Evolutionary conservation across 1,140 invertebrate species (phyloP).

Genomic region (Tetramorium alpestre): DNA sequence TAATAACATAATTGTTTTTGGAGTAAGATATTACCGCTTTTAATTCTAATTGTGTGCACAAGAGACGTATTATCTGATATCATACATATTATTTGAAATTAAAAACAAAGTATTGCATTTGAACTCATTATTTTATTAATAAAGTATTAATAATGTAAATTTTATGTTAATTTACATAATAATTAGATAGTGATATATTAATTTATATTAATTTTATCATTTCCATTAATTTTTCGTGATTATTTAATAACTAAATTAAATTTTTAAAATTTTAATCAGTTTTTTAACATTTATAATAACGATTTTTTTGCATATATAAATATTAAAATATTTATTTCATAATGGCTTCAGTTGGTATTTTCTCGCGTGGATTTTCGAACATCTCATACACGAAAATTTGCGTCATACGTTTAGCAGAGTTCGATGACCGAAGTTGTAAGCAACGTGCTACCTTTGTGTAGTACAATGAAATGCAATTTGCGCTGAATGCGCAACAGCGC

Average conservation of each 20-base stretch:
- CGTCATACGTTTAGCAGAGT: slow-evolving; percentile 65
- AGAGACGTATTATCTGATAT: background rate
- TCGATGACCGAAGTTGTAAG: slow-evolving; percentile 69
- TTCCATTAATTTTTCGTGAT: background rate
- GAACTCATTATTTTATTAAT: background rate
- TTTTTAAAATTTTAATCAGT: no score
- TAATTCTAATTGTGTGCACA: background rate
- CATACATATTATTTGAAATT: background rate
- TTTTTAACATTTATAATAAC: background rate
- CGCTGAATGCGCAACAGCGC: slow-evolving; percentile 65
- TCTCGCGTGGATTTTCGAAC: slow-evolving; percentile 19
- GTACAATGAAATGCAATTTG: slow-evolving; percentile 71
- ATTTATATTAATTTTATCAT: background rate
- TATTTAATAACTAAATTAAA: background rate
- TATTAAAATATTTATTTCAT: background rate
- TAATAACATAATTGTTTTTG: background rate
- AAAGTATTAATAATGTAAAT: slow-evolving; percentile 5
- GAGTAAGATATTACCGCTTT: slow-evolving; percentile 4
- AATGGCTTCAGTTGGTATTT: background rate
- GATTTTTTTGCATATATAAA: background rate
- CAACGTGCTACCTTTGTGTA: slow-evolving; percentile 45
- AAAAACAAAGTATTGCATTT: background rate
- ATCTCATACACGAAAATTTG: slow-evolving; percentile 58
- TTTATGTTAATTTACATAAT: slow-evolving; percentile 9
- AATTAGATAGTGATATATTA: background rate